phyloP scores from a whole-genome alignment of 1,140 invertebrate species.

The Anoplolepis gracilipes region DNA sequence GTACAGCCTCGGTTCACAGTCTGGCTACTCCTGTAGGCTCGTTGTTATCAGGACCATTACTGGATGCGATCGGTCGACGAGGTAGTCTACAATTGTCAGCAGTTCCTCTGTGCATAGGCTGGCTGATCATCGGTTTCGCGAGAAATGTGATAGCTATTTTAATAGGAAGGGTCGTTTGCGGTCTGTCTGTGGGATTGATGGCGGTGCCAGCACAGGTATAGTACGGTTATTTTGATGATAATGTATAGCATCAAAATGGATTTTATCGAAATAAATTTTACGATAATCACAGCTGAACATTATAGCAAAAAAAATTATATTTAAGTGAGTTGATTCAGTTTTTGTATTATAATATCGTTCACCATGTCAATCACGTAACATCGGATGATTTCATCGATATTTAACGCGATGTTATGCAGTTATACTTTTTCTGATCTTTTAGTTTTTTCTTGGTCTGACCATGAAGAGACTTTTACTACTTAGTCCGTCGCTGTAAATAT shows the following conservation, averaged over 20 bases:
- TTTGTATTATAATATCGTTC: background rate
- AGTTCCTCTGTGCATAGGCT: conserved; percentile 88
- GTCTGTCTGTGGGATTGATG: conserved; percentile 89
- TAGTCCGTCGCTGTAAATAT: background rate
- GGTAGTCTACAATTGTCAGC: conserved; percentile 87
- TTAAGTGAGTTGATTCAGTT: background rate
- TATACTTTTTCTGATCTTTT: background rate
- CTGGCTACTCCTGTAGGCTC: conserved; percentile 89
- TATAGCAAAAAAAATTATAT: background rate
- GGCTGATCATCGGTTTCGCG: conserved; percentile 88
- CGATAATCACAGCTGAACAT: background rate
- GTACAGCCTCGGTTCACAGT: conserved; percentile 89
- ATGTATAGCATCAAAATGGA: background rate
- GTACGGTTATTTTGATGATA: background rate
- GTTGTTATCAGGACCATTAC: conserved; percentile 88
- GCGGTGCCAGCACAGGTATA: conserved; percentile 89
- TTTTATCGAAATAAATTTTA: background rate
- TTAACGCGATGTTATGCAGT: background rate
- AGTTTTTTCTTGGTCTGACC: background rate
- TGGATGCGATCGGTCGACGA: conserved; percentile 88
- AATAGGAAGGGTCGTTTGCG: conserved; percentile 89
- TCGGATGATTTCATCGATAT: background rate
- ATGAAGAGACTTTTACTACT: background rate
- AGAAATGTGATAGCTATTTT: conserved; percentile 87
- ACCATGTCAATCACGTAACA: no score